Base-by-base conservation (phyloP, 2,888 invertebrate genomes). In the Leucania comma region DNA sequence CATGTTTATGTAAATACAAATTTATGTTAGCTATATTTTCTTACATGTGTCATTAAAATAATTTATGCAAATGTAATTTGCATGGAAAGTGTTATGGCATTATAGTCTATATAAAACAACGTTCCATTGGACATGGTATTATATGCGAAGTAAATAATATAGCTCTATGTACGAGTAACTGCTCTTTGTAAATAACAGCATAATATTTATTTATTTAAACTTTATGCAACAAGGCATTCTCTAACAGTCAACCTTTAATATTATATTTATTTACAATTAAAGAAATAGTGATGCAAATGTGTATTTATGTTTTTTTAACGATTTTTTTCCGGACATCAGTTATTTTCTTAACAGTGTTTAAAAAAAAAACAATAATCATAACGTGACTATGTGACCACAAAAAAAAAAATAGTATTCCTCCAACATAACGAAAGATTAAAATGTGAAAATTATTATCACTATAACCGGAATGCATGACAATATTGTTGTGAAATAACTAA, bases 41-140 rank as follows among this genome's bases (percentile, higher is more conserved):
- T n/a, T 56, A 29, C 35, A 42, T 46, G 59, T 53, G 20, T 63
- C 24, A 59, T 63, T 70, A 75, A 59, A 69, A 65, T 78, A 75
- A 75, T 70, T 42, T 75, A 70, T 70, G 62, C 59, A 60, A 66
- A 66, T 50, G 17, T 54, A 58, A 71, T 76, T 71, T 71, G 66
- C 77, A 76, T 67, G 71, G 60, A 67, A 60, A 57, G 53, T 66
- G 66, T 60, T 61, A 35, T 57, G 38, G 53, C 53, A 75, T 60
- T 60, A 75, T 42, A 66, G 42, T 80, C 22, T 63, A 80, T 63
- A 75, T 61, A 63, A 80, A 75, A 70, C 56, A 63, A 70, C 70
- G 65, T 75, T 20, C 3, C 20, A 60, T 80, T 80, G 29, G 66
- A 67, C 66, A 76, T 22, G 63, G 63, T 51, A 54, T 57, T 75